Evolutionary conservation across 2,888 invertebrate species (phyloP).

Genomic region (Nephrocerus scutellatus): DNA sequence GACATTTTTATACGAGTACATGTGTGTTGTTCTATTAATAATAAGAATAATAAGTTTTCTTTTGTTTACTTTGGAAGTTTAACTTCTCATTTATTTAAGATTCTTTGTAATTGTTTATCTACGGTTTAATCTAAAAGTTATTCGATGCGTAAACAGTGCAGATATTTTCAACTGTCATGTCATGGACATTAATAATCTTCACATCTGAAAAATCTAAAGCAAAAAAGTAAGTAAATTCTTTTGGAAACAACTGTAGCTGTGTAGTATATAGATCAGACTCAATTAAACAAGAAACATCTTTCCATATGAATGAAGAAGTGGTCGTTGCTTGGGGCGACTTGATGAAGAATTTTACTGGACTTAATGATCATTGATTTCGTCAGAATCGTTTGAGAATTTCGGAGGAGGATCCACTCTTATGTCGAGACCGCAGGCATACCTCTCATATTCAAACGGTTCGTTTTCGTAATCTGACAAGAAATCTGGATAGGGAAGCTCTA

Average conservation of each 20-base stretch:
- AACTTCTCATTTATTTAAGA: too few relatives aligned
- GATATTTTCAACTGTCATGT: conserved; percentile 17
- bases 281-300: too few relatives aligned
- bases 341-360: not conserved
- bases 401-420: conserved; percentile 72
- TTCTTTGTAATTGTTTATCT: conserved; percentile 14
- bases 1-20: too few relatives aligned
- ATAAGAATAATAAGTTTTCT: too few relatives aligned
- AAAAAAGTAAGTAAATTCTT: too few relatives aligned
- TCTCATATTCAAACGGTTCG: conserved; percentile 55
- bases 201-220: too few relatives aligned
- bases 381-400: conserved; percentile 66
- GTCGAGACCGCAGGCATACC: conserved; percentile 68
- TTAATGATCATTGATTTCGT: conserved; percentile 48
- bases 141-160: conserved; percentile 45
- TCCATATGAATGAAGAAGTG: too few relatives aligned
- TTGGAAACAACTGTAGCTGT: too few relatives aligned
- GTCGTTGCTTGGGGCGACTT: too few relatives aligned
- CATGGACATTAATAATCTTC: too few relatives aligned
- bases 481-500: conserved; percentile 50
- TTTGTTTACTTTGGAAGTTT: too few relatives aligned
- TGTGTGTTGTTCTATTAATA: too few relatives aligned
- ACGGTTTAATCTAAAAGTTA: conserved; percentile 24
- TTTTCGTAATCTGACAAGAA: conserved; percentile 51
- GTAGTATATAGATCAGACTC: conserved; percentile 6